Conservation (phyloP, 1,140 invertebrate species). For the Anthonomus grandis region DNA sequence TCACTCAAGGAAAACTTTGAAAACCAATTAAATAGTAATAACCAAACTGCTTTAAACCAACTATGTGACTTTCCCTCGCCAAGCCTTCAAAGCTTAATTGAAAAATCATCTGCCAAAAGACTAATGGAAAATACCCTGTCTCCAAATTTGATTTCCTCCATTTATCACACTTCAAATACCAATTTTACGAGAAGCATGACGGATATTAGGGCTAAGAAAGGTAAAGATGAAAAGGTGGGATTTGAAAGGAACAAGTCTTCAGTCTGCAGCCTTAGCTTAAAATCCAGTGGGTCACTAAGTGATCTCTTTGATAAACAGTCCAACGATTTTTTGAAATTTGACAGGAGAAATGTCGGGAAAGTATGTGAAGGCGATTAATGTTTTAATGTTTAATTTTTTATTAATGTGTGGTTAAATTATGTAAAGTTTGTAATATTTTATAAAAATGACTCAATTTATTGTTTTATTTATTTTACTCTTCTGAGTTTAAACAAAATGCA, state of each 20-base stretch:
- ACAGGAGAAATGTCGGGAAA: conserved; percentile 4
- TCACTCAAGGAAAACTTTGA: conserved; percentile 26
- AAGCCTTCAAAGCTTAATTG: conserved; percentile 27
- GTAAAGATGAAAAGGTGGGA: background rate
- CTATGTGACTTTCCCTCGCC: conserved; percentile 13
- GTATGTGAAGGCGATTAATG: too few relatives aligned
- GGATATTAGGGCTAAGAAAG: conserved; percentile 5
- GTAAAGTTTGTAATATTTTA: too few relatives aligned
- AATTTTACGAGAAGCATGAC: conserved; percentile 3
- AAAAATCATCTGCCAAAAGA: background rate
- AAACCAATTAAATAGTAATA: conserved; percentile 7
- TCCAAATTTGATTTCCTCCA: conserved; percentile 19
- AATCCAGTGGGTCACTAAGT: conserved; percentile 12
- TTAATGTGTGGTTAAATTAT: too few relatives aligned
- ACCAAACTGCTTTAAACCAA: background rate
- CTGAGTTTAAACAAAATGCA: too few relatives aligned
- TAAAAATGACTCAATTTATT: too few relatives aligned
- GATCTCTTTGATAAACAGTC: conserved; percentile 15
- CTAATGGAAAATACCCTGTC: conserved; percentile 9
- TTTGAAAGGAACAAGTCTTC: background rate
- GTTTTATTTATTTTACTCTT: too few relatives aligned
- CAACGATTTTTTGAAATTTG: conserved; percentile 5
- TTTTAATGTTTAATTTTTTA: too few relatives aligned
- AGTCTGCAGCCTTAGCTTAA: background rate
- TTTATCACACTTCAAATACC: conserved; percentile 14